Evolutionary conservation across 2,888 invertebrate species (phyloP).

Genomic region (Aethes cnicana): DNA sequence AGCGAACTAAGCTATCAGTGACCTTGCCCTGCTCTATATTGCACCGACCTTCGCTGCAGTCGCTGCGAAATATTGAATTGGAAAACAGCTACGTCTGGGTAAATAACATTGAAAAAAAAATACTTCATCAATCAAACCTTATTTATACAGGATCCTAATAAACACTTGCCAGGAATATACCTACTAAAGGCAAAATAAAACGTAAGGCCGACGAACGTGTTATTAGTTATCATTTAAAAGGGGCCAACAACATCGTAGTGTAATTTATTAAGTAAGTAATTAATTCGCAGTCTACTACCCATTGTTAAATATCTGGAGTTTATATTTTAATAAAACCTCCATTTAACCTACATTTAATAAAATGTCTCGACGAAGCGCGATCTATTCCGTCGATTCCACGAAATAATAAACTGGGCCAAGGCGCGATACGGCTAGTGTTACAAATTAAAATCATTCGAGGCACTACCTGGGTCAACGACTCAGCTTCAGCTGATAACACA

Average conservation of each 20-base stretch:
- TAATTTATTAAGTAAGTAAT: too few species aligned
- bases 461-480: conserved; percentile 72
- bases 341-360: too few species aligned
- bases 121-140: background rate
- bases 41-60: conserved; percentile 46
- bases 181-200: too few species aligned
- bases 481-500: conserved; percentile 54
- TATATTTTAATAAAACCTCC: too few species aligned
- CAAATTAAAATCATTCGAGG: background rate
- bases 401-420: conserved; percentile 28
- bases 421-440: conserved; percentile 7
- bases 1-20: conserved; percentile 40
- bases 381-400: conserved; percentile 23
- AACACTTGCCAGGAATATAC: too few species aligned
- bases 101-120: background rate
- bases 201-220: too few species aligned
- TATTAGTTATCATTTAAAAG: too few species aligned
- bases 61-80: conserved; percentile 37
- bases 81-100: conserved; percentile 23
- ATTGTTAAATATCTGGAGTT: too few species aligned
- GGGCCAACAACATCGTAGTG: too few species aligned
- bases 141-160: too few species aligned
- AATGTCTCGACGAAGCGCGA: too few species aligned
- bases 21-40: conserved; percentile 54
- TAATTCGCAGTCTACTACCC: too few species aligned